phyloP scores from a whole-genome alignment of 1,140 invertebrate species.

The Camponotus floridanus region DNA sequence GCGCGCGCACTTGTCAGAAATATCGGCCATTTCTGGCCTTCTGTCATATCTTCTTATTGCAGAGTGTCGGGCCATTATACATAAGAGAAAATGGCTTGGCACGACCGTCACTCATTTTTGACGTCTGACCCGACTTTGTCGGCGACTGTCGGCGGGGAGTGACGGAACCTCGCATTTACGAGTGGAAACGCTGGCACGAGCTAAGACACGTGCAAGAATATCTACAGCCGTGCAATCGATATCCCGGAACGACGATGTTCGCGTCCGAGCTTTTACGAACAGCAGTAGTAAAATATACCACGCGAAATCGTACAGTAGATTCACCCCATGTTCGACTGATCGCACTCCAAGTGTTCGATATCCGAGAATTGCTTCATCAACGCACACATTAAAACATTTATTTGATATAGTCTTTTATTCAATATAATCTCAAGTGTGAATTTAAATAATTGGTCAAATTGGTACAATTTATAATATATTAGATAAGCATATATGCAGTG shows the following conservation, averaged over 20 bases:
- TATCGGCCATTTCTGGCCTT: slow-evolving; percentile 65
- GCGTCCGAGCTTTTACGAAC: slow-evolving; percentile 66
- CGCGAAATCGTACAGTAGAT: slow-evolving; percentile 52
- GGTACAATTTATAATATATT: neutral
- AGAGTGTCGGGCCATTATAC: slow-evolving; percentile 36
- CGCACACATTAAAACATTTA: neutral
- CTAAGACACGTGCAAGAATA: slow-evolving; percentile 70
- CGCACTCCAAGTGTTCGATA: slow-evolving; percentile 5
- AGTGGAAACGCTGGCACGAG: slow-evolving; percentile 31
- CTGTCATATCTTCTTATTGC: slow-evolving; percentile 35
- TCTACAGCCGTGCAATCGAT: slow-evolving; percentile 71
- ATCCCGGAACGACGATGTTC: slow-evolving; percentile 62
- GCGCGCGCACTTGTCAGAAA: slow-evolving; percentile 66
- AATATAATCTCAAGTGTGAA: neutral
- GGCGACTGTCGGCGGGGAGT: slow-evolving; percentile 6
- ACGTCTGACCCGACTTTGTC: slow-evolving; percentile 45
- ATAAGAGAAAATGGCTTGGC: slow-evolving; percentile 52
- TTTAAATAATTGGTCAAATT: slow-evolving; percentile 5
- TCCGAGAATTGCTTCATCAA: slow-evolving; percentile 46
- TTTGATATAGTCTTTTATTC: neutral
- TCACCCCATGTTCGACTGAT: slow-evolving; percentile 60
- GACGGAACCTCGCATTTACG: slow-evolving; percentile 63
- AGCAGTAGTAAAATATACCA: slow-evolving; percentile 61
- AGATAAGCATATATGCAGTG: neutral
- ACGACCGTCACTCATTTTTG: slow-evolving; percentile 47